phyloP scores from a whole-genome alignment of 2,888 invertebrate genomes.

The Eupeodes latifasciatus region DNA sequence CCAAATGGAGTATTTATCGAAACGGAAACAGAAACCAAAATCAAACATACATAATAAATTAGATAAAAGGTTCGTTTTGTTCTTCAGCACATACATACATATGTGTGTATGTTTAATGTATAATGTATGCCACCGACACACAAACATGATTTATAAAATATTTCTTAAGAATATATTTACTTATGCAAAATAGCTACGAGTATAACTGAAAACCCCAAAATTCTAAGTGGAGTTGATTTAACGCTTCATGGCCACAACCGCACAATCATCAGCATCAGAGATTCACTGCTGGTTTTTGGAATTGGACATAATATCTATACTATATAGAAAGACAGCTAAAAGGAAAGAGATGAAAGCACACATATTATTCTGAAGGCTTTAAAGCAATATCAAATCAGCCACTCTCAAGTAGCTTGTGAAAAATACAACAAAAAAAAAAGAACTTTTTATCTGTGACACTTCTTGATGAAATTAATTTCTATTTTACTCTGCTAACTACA shows the following conservation, averaged over 20 bases:
- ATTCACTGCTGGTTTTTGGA: neutral
- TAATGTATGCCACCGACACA: too few species aligned
- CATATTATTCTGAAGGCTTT: neutral
- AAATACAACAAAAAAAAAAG: slow-evolving; percentile 6
- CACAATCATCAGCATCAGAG: slow-evolving; percentile 12
- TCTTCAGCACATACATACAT: neutral
- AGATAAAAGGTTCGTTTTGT: slow-evolving; percentile 16
- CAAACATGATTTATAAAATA: slow-evolving; percentile 13
- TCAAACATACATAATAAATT: slow-evolving; percentile 25
- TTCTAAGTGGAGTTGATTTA: slow-evolving; percentile 37
- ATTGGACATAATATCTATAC: neutral
- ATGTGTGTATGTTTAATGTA: neutral
- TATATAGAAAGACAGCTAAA: neutral
- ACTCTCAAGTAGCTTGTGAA: neutral
- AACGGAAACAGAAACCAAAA: slow-evolving; percentile 38
- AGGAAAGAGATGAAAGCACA: neutral
- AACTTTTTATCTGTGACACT: slow-evolving; percentile 36
- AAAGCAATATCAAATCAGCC: neutral
- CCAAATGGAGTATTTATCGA: slow-evolving; percentile 21
- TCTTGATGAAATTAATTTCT: slow-evolving; percentile 52
- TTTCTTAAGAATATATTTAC: slow-evolving; percentile 34
- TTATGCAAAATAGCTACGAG: slow-evolving; percentile 30
- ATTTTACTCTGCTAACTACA: neutral
- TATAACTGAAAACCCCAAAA: neutral
- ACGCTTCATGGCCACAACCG: slow-evolving; percentile 28